Evolutionary conservation across 1,140 invertebrate genomes (phyloP).

Genomic region (Limonius californicus): DNA sequence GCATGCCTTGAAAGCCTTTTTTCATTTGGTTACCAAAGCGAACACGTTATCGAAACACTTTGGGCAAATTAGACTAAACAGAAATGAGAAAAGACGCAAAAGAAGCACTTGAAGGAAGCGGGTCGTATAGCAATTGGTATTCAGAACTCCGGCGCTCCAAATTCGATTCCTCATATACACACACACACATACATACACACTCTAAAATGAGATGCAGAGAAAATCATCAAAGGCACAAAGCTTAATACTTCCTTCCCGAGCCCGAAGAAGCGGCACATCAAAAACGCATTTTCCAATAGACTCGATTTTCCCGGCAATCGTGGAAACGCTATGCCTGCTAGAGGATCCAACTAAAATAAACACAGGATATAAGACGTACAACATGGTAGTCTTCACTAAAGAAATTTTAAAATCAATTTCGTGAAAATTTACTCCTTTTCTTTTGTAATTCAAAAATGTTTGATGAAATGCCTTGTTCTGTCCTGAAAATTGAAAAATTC

Average conservation of each 20-base stretch:
- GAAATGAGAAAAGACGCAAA: conserved; percentile 19
- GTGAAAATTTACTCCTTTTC: conserved; percentile 7
- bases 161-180: conserved; percentile 42
- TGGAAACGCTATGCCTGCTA: conserved; percentile 15
- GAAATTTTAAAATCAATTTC: conserved; percentile 38
- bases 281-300: background rate
- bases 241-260: conserved; percentile 36
- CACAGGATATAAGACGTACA: conserved; percentile 31
- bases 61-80: conserved; percentile 7
- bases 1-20: too few species aligned
- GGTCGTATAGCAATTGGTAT: conserved; percentile 46
- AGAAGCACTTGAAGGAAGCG: conserved; percentile 29
- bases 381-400: conserved; percentile 27
- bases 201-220: conserved; percentile 48
- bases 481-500: too few species aligned
- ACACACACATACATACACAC: conserved; percentile 19
- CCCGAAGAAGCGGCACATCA: conserved; percentile 34
- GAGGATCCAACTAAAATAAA: conserved; percentile 32
- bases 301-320: conserved; percentile 19
- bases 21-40: too few species aligned
- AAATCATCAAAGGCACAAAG: conserved; percentile 49
- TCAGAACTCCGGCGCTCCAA: conserved; percentile 46
- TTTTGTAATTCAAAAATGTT: conserved; percentile 24
- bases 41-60: too few species aligned
- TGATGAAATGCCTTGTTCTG: too few species aligned